Conservation (phyloP, 2,888 invertebrate genomes). For the Amiota communis region DNA sequence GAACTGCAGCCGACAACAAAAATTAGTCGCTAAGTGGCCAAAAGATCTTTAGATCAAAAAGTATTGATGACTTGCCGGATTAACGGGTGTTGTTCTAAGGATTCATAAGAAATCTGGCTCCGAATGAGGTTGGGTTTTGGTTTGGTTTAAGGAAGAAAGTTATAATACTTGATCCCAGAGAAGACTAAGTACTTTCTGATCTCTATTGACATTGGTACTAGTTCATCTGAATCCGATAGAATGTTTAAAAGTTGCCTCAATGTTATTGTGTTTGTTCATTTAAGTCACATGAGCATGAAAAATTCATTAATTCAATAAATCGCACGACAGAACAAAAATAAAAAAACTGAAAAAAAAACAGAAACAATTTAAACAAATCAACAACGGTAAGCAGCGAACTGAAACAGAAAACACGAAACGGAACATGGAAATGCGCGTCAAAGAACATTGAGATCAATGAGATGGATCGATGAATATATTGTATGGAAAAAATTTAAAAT, state of each 20-base stretch:
- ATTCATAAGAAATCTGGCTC: neutral
- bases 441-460: constrained; percentile 30
- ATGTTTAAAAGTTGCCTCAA: neutral
- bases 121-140: neutral
- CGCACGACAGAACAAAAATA: neutral
- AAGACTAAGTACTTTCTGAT: no score
- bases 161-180: neutral
- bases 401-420: constrained; percentile 15
- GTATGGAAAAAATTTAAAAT: neutral
- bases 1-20: neutral
- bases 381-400: constrained; percentile 24
- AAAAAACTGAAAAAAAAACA: neutral
- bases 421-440: constrained; percentile 58
- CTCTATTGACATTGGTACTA: neutral
- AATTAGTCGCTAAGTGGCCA: constrained; percentile 4
- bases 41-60: no score
- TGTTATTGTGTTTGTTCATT: constrained; percentile 33
- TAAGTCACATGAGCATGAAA: constrained; percentile 63
- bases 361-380: constrained; percentile 10
- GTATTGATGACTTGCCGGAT: neutral
- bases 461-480: constrained; percentile 27
- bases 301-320: constrained; percentile 46
- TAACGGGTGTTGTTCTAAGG: neutral
- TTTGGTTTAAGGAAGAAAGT: neutral
- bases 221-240: neutral